phyloP scores from a whole-genome alignment of 1,140 invertebrate species.

The Homarus americanus region DNA sequence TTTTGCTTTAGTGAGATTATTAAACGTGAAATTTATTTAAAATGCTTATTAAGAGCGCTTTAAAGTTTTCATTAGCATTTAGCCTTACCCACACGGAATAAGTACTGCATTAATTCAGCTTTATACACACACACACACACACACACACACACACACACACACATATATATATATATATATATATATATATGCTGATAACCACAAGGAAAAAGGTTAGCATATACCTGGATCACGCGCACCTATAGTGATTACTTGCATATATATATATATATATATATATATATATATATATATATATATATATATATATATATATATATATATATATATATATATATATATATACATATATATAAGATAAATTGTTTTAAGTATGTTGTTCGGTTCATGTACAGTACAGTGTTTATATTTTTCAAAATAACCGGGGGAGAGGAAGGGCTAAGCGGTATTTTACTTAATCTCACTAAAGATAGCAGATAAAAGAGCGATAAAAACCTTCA shows the following conservation, averaged over 20 bases:
- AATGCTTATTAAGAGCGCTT: not conserved
- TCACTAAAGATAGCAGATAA: too few relatives aligned
- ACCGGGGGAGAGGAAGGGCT: too few relatives aligned
- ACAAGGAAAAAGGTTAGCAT: not conserved
- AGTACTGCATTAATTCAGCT: too few relatives aligned
- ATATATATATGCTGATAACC: not conserved
- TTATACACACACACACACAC: not conserved
- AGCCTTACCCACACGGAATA: not conserved
- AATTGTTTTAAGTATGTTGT: too few relatives aligned
- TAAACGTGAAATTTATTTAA: not conserved
- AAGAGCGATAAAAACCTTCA: too few relatives aligned
- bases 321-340: conserved; percentile 29
- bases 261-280: conserved; percentile 31
- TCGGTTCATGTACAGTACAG: too few relatives aligned
- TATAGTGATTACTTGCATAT: too few relatives aligned
- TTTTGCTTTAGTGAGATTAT: not conserved
- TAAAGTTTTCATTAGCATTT: not conserved
- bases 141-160: conserved; percentile 11
- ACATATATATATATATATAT: not conserved
- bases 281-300: conserved; percentile 31
- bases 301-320: conserved; percentile 31
- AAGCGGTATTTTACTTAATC: too few relatives aligned
- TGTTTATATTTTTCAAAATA: too few relatives aligned
- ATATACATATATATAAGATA: too few relatives aligned
- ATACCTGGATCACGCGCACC: too few relatives aligned